Conservation (phyloP, 2,797 vertebrate genomes). For the Rousettus madagascariensis region DNA sequence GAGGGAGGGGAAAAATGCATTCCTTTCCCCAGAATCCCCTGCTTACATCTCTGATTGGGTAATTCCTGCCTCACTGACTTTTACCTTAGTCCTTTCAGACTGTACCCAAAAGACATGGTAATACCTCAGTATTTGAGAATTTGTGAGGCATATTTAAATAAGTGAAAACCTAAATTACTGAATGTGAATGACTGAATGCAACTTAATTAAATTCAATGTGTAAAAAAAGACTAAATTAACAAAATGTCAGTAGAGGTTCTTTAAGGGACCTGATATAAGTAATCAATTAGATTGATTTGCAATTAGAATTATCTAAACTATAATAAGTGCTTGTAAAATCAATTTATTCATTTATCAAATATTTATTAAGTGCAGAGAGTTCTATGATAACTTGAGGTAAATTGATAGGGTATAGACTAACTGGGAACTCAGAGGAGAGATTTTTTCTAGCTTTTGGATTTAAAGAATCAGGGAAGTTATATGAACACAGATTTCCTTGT, state of each 20-base stretch:
- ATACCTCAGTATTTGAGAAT: neutral
- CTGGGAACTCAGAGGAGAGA: conserved; percentile 15
- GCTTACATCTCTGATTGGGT: neutral
- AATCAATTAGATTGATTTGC: neutral
- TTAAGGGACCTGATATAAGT: neutral
- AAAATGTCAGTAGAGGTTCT: conserved; percentile 2
- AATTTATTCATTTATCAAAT: neutral
- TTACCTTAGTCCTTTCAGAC: neutral
- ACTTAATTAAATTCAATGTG: conserved; percentile 28
- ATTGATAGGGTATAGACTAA: neutral
- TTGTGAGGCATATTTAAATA: neutral
- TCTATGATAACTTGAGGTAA: conserved; percentile 2
- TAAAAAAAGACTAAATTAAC: conserved; percentile 19
- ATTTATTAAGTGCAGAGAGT: conserved; percentile 34
- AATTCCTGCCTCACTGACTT: neutral
- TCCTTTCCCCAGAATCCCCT: neutral
- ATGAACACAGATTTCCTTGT: neutral
- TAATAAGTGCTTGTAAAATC: neutral
- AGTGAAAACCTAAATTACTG: neutral
- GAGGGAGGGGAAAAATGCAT: neutral
- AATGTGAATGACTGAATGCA: neutral
- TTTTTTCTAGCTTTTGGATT: conserved; percentile 1
- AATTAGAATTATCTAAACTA: conserved; percentile 14
- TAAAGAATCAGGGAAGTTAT: conserved; percentile 30
- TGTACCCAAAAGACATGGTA: neutral